phyloP scores from a whole-genome alignment of 2,797 vertebrate genomes.

The Saguinus oedipus region DNA sequence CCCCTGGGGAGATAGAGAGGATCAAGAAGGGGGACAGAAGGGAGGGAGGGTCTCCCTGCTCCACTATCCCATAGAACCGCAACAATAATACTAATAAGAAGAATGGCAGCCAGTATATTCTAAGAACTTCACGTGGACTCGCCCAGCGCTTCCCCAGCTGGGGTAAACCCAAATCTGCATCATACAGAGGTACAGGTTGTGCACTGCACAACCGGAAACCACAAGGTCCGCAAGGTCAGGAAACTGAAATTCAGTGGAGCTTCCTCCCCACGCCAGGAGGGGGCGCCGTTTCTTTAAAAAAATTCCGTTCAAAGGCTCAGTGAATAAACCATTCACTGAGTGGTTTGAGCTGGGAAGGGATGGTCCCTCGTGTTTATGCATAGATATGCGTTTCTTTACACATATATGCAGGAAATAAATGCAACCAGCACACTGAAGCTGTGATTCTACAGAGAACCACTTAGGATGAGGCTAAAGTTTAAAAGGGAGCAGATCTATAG shows the following conservation, averaged over 20 bases:
- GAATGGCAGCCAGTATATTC: not conserved
- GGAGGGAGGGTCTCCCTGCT: not conserved
- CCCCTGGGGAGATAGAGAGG: conserved; percentile 83
- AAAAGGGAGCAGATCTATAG: not conserved
- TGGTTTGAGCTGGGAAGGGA: not conserved
- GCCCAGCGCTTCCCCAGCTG: not conserved
- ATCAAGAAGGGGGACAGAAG: not conserved
- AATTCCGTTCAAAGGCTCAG: not conserved
- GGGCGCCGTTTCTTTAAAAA: not conserved
- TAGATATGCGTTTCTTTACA: not conserved
- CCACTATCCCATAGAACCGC: not conserved
- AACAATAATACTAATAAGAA: no score
- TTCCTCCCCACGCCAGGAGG: not conserved
- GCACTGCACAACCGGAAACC: not conserved
- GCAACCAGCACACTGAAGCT: not conserved
- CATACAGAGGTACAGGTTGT: not conserved
- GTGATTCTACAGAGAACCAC: not conserved
- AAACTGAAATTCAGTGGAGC: not conserved
- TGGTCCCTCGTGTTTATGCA: not conserved
- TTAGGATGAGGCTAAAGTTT: not conserved
- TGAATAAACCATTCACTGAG: accelerated
- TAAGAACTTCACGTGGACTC: not conserved
- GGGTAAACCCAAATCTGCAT: not conserved
- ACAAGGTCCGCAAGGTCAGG: not conserved
- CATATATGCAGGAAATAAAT: not conserved